A percentile compares a stretch with the other conserved stretches of the same genome.
These are phyloP conservation scores for Ceriagrion tenellum DNA, from an alignment of 2,888 invertebrate genomes.

Conservation along the genomic window DNA sequence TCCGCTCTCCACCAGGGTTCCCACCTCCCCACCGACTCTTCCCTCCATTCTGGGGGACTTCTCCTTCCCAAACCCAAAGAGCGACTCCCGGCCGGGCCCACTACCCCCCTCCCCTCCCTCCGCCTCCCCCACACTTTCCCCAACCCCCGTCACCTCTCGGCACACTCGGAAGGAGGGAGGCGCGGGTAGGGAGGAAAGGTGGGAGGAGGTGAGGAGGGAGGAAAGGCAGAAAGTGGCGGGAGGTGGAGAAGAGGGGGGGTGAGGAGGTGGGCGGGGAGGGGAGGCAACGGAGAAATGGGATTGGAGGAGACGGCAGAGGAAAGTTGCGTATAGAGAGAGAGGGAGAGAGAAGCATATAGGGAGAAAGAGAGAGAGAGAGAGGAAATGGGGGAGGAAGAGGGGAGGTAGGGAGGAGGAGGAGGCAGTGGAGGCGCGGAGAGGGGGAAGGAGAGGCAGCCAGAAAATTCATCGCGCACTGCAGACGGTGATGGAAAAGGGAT, in stretches of 20 bases:
- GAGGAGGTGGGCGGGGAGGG: not conserved
- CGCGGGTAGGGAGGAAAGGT: not conserved
- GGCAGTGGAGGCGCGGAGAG: not conserved
- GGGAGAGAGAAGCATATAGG: not conserved
- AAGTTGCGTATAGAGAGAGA: conserved; percentile 53
- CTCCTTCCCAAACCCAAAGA: not conserved
- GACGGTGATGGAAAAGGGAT: conserved; percentile 56
- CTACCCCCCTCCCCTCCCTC: not conserved
- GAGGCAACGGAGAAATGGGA: conserved; percentile 39
- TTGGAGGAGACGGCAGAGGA: conserved; percentile 51
- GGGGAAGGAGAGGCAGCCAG: conserved; percentile 31
- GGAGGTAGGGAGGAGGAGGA: not conserved
- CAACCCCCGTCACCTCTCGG: conserved; percentile 4
- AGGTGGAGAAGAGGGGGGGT: not conserved
- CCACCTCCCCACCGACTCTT: not conserved
- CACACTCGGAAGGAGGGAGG: not conserved
- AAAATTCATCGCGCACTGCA: conserved; percentile 64
- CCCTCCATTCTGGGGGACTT: not conserved
- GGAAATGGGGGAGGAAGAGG: not conserved
- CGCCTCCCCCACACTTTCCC: not conserved
- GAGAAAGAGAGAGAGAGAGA: not conserved
- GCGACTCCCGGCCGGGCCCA: not conserved
- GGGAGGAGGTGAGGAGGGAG: not conserved
- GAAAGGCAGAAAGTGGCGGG: conserved; percentile 10
- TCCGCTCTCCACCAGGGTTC: not conserved